Evolutionary conservation across 2,888 invertebrate genomes (phyloP).

Genomic region (Latrodectus hesperus): DNA sequence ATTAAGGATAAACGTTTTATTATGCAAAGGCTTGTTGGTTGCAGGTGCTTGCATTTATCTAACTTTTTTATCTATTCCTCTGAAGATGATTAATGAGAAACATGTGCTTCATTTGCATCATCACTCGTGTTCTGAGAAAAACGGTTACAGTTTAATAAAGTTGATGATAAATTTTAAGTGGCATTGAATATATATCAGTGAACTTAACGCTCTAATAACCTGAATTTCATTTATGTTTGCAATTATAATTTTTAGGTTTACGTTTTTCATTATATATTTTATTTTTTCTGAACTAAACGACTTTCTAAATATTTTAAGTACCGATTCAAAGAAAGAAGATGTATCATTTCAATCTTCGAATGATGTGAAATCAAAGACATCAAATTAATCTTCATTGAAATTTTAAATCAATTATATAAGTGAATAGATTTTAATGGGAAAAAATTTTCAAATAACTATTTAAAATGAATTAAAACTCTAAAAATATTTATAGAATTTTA

Average conservation of each 20-base stretch:
- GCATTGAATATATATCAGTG: not conserved
- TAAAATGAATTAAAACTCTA: too few relatives aligned
- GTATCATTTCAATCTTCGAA: too few relatives aligned
- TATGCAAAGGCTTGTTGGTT: constrained; percentile 32
- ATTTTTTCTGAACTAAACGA: too few relatives aligned
- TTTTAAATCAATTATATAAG: too few relatives aligned
- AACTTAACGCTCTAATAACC: not conserved
- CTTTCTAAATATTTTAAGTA: too few relatives aligned
- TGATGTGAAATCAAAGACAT: too few relatives aligned
- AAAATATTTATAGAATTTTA: too few relatives aligned
- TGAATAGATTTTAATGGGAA: too few relatives aligned
- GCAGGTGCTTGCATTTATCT: constrained; percentile 29
- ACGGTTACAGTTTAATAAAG: not conserved
- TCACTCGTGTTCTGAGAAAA: not conserved
- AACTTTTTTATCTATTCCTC: not conserved
- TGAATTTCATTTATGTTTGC: not conserved
- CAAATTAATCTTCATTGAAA: too few relatives aligned
- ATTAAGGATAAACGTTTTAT: constrained; percentile 11
- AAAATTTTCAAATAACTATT: too few relatives aligned
- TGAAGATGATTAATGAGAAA: constrained; percentile 8
- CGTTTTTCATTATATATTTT: too few relatives aligned
- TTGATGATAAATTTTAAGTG: not conserved
- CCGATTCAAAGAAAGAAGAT: too few relatives aligned
- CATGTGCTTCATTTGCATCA: not conserved
- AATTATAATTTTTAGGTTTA: not conserved